Conservation (phyloP, 1,140 invertebrate genomes). For the Leptopilina boulardi region DNA sequence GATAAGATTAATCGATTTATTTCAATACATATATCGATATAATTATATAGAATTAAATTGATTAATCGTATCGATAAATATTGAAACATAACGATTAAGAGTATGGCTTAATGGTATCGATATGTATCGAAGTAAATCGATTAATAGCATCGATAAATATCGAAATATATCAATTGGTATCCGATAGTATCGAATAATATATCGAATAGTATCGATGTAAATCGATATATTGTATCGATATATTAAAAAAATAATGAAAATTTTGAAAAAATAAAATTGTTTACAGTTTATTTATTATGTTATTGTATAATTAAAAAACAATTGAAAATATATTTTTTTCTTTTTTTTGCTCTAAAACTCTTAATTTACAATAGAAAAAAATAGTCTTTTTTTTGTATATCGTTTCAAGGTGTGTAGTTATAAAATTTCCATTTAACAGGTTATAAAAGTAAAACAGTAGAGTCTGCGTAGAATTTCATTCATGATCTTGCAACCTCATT, state of each 20-base stretch:
- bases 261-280: too few relatives aligned
- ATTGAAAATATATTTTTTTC: background rate
- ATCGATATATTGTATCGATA: too few relatives aligned
- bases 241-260: too few relatives aligned
- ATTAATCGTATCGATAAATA: too few relatives aligned
- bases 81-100: too few relatives aligned
- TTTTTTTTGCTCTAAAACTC: background rate
- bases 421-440: background rate
- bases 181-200: too few relatives aligned
- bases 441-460: slow-evolving; percentile 3
- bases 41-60: too few relatives aligned
- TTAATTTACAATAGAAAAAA: background rate
- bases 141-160: background rate
- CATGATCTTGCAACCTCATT: slow-evolving; percentile 31
- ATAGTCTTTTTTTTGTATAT: background rate
- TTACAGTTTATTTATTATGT: too few relatives aligned
- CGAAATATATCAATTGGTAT: background rate
- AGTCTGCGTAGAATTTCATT: slow-evolving; percentile 20
- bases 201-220: too few relatives aligned
- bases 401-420: background rate
- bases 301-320: background rate
- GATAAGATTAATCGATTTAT: too few relatives aligned
- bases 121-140: background rate
- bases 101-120: too few relatives aligned
- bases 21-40: too few relatives aligned